phyloP scores from a whole-genome alignment of 92 coral and sea anemone species.

The Bergia sp. region DNA sequence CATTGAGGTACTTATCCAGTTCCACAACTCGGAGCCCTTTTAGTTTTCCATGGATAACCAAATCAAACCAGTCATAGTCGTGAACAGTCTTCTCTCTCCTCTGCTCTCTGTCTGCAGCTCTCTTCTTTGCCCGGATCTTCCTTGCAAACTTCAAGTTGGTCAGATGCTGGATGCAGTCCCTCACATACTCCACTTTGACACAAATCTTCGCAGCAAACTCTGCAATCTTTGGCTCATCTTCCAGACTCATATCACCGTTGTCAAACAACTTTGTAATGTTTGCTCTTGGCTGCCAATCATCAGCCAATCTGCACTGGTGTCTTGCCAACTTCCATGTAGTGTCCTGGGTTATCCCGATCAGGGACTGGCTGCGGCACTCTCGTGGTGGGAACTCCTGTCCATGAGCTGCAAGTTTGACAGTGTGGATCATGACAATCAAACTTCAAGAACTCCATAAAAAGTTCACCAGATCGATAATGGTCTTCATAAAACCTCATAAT shows the following conservation, averaged over 20 bases:
- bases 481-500: slow-evolving; percentile 34
- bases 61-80: slow-evolving; percentile 55
- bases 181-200: slow-evolving; percentile 37
- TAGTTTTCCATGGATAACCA: slow-evolving; percentile 44
- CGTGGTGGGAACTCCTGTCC: slow-evolving; percentile 39
- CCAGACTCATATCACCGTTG: slow-evolving; percentile 37
- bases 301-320: slow-evolving; percentile 47
- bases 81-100: slow-evolving; percentile 38
- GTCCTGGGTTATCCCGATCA: slow-evolving; percentile 22
- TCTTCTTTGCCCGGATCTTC: slow-evolving; percentile 33
- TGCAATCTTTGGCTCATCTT: slow-evolving; percentile 38
- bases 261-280: slow-evolving; percentile 45
- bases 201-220: slow-evolving; percentile 41
- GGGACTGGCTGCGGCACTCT: slow-evolving; percentile 55
- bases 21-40: slow-evolving; percentile 33
- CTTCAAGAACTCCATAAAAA: slow-evolving; percentile 41
- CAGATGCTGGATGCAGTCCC: slow-evolving; percentile 38
- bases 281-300: slow-evolving; percentile 52
- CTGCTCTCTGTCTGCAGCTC: slow-evolving; percentile 37
- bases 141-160: slow-evolving; percentile 35
- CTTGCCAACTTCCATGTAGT: slow-evolving; percentile 39
- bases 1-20: slow-evolving; percentile 50
- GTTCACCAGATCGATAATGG: slow-evolving; percentile 43
- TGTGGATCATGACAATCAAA: slow-evolving; percentile 32
- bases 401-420: slow-evolving; percentile 43